Base-by-base conservation (phyloP, 1,140 invertebrate genomes). In the Anastrepha ludens region DNA sequence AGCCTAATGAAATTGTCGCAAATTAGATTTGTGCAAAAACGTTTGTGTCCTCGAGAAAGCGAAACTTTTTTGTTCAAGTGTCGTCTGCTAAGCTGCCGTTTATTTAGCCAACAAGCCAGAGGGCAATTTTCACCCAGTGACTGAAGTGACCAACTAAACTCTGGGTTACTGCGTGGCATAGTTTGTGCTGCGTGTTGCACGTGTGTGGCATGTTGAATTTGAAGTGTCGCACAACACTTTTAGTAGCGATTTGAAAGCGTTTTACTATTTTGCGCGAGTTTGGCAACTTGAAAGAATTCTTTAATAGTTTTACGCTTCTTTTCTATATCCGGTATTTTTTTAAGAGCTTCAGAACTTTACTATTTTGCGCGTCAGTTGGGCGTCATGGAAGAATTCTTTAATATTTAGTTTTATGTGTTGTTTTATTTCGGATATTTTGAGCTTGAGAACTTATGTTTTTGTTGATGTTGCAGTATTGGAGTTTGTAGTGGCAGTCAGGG, bases 1-100 rank as follows among this genome's bases (percentile, higher is more conserved):
- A 29, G 74, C 47, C 74, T 81, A 81, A 81, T 81, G 74, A 81
- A 81, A 81, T 81, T 81, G 74, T n/a, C 74, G 74, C 74, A 81
- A 81, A 81, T 81, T 81, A 58, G 74, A 81, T 81, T 81, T 55
- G 44, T 81, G 74, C 74, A 67, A 81, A 81, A 81, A 20, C 3
- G 20, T 67, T 50, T n/a, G 6, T 81, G 74, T 81, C 74, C 74
- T 81, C 74, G 9, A 81, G 55, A 55, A 81, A 81, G n/a, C 47
- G 17, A 55, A 81, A 81, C 17, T 81, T 81, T 81, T 6, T 81
- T 8, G 44, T 55, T 50, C 47, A 81, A 81, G 74, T 81, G 74
- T 29, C 50, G 20, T 81, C 74, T 20, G 9, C 74, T 55, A 55
- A 55, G 74, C 20, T 58, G 9, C n/a, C 44, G 70, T 50, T 78